Evolutionary conservation across 1,140 invertebrate genomes (phyloP).

Genomic region (Aleiodes sp.): DNA sequence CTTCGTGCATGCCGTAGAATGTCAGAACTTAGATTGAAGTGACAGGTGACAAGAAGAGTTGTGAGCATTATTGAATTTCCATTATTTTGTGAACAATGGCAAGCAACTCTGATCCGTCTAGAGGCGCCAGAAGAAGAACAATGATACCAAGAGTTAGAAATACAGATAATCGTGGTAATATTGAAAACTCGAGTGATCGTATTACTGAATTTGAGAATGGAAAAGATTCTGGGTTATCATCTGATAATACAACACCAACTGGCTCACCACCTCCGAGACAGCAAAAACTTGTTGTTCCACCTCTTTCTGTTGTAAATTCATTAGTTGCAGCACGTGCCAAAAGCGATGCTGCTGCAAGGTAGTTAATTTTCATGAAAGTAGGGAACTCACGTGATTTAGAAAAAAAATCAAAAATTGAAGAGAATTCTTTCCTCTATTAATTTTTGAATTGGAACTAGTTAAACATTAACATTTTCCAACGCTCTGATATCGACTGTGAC

Average conservation of each 20-base stretch:
- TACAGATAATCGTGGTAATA: conserved; percentile 19
- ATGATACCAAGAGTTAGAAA: conserved; percentile 21
- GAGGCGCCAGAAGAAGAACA: conserved; percentile 43
- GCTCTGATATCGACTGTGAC: too few species aligned
- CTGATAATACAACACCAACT: conserved; percentile 59
- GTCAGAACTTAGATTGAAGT: too few species aligned
- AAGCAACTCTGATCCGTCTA: conserved; percentile 37
- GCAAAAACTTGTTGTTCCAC: conserved; percentile 32
- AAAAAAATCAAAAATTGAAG: too few species aligned
- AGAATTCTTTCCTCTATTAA: too few species aligned
- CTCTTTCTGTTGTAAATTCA: conserved; percentile 26
- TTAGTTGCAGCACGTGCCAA: conserved; percentile 40
- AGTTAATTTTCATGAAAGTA: too few species aligned
- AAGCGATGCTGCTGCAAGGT: conserved; percentile 49
- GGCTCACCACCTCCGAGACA: conserved; percentile 59
- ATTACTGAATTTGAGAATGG: conserved; percentile 51
- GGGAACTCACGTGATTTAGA: too few species aligned
- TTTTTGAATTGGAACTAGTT: too few species aligned
- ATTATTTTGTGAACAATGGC: conserved; percentile 19
- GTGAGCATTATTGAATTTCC: neutral
- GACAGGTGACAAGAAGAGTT: too few species aligned
- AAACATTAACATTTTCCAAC: too few species aligned
- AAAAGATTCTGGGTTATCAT: conserved; percentile 60
- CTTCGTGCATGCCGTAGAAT: too few species aligned
- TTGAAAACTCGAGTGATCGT: conserved; percentile 15